phyloP scores from a whole-genome alignment of 2,113 vertebrate species.

The Myrmophylax atrothorax region DNA sequence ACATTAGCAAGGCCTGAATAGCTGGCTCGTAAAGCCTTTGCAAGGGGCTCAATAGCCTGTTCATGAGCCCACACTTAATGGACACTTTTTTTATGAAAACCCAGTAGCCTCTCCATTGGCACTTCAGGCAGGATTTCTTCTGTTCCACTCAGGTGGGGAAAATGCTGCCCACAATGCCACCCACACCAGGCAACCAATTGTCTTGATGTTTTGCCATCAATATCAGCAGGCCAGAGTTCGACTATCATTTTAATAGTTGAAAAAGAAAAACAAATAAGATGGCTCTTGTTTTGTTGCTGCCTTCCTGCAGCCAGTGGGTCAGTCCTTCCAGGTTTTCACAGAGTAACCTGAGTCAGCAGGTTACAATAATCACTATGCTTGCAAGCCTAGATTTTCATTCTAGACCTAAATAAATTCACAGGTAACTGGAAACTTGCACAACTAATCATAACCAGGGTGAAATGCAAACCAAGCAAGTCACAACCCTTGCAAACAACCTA shows the following conservation, averaged over 20 bases:
- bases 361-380: not conserved
- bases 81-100: not conserved
- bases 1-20: not conserved
- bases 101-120: not conserved
- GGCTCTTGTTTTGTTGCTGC: not conserved
- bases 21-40: not conserved
- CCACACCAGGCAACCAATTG: not conserved
- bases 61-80: not conserved
- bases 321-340: not conserved
- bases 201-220: not conserved
- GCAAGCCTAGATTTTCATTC: not conserved
- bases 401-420: not conserved
- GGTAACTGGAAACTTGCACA: not conserved
- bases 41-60: not conserved
- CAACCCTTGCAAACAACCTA: not conserved
- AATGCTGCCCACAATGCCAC: not conserved
- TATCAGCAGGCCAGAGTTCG: not conserved
- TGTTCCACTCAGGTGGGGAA: not conserved
- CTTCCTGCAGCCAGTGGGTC: not conserved
- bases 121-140: not conserved
- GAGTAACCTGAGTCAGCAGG: not conserved
- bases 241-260: not conserved
- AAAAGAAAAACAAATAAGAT: not conserved
- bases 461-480: not conserved
- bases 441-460: not conserved